A percentile compares a stretch with the other conserved stretches of the same genome.
These are phyloP conservation scores for Pseudopipra pipra DNA, from an alignment of 2,113 vertebrate genomes.

Conservation along the genomic window DNA sequence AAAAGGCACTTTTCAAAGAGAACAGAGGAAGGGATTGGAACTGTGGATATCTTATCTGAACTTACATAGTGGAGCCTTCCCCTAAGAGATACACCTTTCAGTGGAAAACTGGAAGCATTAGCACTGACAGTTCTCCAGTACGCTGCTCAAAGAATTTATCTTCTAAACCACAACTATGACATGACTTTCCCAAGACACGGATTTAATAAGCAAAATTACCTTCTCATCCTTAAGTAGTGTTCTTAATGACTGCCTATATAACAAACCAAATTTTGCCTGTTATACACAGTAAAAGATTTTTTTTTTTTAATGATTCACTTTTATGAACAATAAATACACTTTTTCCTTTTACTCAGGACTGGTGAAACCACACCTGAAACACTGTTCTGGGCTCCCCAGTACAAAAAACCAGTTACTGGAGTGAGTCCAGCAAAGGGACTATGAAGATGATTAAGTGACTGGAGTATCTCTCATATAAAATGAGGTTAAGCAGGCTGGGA, in stretches of 20 bases:
- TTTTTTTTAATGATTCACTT: background rate
- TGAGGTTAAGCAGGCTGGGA: background rate
- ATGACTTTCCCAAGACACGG: background rate
- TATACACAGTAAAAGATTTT: accelerated
- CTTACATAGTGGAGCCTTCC: background rate
- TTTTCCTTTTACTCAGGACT: background rate
- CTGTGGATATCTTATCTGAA: background rate
- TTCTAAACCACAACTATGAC: background rate
- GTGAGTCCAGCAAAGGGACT: background rate
- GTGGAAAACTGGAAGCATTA: background rate
- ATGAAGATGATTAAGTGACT: background rate
- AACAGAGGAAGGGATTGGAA: background rate
- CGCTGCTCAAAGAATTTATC: background rate
- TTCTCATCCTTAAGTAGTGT: background rate
- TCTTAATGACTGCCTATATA: background rate
- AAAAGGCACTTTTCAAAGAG: background rate
- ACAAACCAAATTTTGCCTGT: background rate
- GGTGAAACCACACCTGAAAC: background rate
- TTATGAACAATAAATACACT: background rate
- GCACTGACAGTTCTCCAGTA: background rate
- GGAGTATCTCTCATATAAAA: background rate
- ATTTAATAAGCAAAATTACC: background rate
- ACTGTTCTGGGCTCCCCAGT: background rate
- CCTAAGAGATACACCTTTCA: background rate
- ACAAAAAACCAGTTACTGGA: background rate